phyloP scores from a whole-genome alignment of 2,888 invertebrate genomes.

The Orthosia gothica region DNA sequence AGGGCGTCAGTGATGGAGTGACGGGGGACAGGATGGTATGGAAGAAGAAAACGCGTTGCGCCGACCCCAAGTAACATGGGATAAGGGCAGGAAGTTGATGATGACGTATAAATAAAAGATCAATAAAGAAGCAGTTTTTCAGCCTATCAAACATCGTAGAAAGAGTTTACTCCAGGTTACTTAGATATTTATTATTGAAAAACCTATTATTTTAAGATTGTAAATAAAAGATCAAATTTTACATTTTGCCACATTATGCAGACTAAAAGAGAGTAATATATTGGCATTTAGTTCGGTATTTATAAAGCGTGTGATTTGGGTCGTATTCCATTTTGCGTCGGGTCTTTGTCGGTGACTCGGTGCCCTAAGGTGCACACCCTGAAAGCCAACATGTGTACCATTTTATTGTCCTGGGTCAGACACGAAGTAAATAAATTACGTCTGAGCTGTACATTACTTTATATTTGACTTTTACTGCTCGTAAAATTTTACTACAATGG shows the following conservation, averaged over 20 bases:
- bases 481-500: slow-evolving; percentile 64
- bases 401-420: no score
- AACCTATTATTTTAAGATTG: neutral
- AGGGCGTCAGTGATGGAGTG: no score
- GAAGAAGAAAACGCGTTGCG: no score
- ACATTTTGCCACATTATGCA: neutral
- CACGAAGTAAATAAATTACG: no score
- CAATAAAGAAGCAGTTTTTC: slow-evolving; percentile 1
- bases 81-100: no score
- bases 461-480: slow-evolving; percentile 62
- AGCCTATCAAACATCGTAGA: neutral
- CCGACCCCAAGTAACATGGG: no score
- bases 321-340: slow-evolving; percentile 38
- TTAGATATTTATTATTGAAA: neutral
- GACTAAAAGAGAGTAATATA: slow-evolving; percentile 16
- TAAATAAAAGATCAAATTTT: neutral
- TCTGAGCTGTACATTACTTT: slow-evolving; percentile 49
- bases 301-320: slow-evolving; percentile 54
- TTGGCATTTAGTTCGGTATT: slow-evolving; percentile 35
- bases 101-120: neutral
- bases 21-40: no score
- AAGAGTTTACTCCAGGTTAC: neutral
- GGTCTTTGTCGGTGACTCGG: no score
- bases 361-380: no score
- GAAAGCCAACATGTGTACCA: no score